Conservation (phyloP, 1,140 invertebrate species). For the Drosophila elegans region DNA sequence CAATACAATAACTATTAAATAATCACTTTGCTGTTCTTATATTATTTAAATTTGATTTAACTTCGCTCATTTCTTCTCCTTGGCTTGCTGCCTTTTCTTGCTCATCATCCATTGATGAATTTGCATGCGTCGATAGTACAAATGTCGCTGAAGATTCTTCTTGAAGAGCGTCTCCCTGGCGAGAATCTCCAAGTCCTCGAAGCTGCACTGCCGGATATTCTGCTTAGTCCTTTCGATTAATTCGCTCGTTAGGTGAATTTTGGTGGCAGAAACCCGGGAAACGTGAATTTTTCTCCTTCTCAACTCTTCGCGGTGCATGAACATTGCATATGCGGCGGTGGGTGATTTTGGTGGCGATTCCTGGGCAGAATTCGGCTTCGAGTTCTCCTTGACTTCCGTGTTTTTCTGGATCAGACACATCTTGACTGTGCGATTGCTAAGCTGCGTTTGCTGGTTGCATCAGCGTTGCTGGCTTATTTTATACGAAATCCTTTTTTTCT, state of each 20-base stretch:
- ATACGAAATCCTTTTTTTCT: conserved; percentile 39
- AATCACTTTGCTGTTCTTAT: conserved; percentile 44
- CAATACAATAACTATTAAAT: background rate
- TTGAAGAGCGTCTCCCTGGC: conserved; percentile 67
- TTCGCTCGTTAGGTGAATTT: conserved; percentile 67
- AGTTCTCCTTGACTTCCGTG: conserved; percentile 15
- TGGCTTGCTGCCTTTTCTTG: conserved; percentile 28
- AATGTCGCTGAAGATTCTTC: conserved; percentile 57
- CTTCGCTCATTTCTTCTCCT: background rate
- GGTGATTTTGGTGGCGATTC: conserved; percentile 23
- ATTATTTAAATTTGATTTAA: background rate
- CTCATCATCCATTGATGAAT: conserved; percentile 42
- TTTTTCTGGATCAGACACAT: conserved; percentile 53
- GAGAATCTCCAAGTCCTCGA: conserved; percentile 67
- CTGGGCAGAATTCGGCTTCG: conserved; percentile 4
- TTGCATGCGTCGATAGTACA: conserved; percentile 63
- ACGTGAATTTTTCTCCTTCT: conserved; percentile 43
- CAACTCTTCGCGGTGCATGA: conserved; percentile 66
- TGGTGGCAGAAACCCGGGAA: conserved; percentile 47
- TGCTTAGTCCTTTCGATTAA: conserved; percentile 61
- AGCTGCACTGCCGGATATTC: conserved; percentile 58
- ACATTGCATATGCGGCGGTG: conserved; percentile 61
- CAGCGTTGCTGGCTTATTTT: conserved; percentile 28
- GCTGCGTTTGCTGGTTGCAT: conserved; percentile 49
- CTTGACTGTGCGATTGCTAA: conserved; percentile 31